phyloP scores from a whole-genome alignment of 2,888 invertebrate species.

The Pasiphila rectangulata region DNA sequence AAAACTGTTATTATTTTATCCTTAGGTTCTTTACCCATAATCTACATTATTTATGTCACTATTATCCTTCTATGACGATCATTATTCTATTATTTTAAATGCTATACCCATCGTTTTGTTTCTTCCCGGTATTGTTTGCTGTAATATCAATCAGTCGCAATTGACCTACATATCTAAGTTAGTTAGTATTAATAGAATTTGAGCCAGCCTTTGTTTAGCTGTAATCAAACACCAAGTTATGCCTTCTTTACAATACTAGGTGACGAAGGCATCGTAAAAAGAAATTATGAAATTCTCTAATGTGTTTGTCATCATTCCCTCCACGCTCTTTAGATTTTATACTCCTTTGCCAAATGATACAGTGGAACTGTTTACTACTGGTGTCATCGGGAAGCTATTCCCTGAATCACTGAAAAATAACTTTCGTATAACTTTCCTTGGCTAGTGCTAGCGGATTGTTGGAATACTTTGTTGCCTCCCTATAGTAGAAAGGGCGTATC shows the following conservation, averaged over 20 bases:
- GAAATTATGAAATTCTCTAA: constrained; percentile 17
- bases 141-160: constrained; percentile 37
- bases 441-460: constrained; percentile 64
- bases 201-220: constrained; percentile 18
- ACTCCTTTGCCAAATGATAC: constrained; percentile 44
- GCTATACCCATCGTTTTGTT: constrained; percentile 37
- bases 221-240: constrained; percentile 12
- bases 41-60: background rate
- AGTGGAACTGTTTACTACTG: constrained; percentile 41
- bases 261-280: constrained; percentile 22
- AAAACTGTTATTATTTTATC: too few species aligned
- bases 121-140: constrained; percentile 38
- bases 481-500: too few species aligned
- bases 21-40: background rate
- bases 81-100: constrained; percentile 2
- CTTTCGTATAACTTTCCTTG: constrained; percentile 53
- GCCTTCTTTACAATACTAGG: background rate
- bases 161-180: constrained; percentile 45
- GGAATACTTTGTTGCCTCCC: constrained; percentile 51
- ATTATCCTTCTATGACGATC: background rate
- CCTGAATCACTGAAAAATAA: constrained; percentile 60
- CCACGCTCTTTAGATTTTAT: constrained; percentile 28
- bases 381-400: constrained; percentile 63
- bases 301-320: constrained; percentile 26
- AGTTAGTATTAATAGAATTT: constrained; percentile 20